A percentile compares a stretch with the other conserved stretches of the same genome.
Evolutionary conservation across 1,140 invertebrate species (phyloP).

Genomic region (Agrypnia vestita): DNA sequence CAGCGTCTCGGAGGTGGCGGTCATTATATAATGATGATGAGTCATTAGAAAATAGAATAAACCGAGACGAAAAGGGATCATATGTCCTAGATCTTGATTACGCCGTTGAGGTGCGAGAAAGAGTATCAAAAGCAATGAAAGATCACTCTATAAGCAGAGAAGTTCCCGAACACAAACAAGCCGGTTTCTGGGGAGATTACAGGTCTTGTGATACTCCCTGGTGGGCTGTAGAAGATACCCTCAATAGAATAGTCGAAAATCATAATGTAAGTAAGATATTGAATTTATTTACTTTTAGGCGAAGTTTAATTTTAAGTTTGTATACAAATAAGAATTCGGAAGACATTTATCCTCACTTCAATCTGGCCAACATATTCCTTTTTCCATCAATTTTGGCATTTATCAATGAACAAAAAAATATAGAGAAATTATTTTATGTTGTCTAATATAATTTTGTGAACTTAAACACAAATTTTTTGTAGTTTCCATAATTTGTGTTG

Average conservation of each 20-base stretch:
- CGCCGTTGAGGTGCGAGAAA: conserved; percentile 60
- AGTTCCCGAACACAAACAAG: conserved; percentile 66
- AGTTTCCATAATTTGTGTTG: too few species aligned
- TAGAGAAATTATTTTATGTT: not conserved
- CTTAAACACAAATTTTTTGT: too few species aligned
- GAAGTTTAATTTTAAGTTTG: too few species aligned
- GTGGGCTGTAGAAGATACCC: conserved; percentile 77
- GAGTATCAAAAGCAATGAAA: conserved; percentile 37
- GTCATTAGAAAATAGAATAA: conserved; percentile 34
- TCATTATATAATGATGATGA: conserved; percentile 44
- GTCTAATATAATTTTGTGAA: not conserved
- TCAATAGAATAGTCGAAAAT: conserved; percentile 72
- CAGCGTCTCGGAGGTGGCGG: conserved; percentile 30
- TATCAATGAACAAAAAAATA: not conserved
- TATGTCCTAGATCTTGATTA: conserved; percentile 63
- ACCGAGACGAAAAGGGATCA: conserved; percentile 54
- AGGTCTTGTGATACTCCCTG: conserved; percentile 83
- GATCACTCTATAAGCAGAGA: conserved; percentile 10
- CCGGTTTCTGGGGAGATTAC: conserved; percentile 87
- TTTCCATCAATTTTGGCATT: not conserved
- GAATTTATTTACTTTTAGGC: too few species aligned
- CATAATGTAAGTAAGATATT: conserved; percentile 75
- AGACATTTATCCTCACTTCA: too few species aligned
- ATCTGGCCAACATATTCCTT: too few species aligned
- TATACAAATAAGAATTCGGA: too few species aligned